phyloP scores from a whole-genome alignment of 2,888 invertebrate genomes.

The Hofmannophila pseudospretella region DNA sequence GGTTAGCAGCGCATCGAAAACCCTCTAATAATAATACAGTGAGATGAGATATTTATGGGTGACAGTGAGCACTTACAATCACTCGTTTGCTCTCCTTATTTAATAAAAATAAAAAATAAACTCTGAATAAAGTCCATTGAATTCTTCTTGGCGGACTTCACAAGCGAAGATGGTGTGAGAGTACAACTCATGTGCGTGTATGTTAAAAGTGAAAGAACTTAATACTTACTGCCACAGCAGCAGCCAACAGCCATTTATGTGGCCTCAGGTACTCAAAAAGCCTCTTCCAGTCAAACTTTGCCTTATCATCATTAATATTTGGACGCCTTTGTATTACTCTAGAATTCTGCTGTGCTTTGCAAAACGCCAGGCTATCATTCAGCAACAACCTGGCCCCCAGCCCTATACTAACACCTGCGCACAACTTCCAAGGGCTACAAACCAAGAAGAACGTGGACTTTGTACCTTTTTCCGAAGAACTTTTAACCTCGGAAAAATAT shows the following conservation, averaged over 20 bases:
- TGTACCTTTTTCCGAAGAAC: constrained; percentile 35
- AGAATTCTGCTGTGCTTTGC: constrained; percentile 75
- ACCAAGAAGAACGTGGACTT: constrained; percentile 42
- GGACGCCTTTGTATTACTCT: constrained; percentile 78
- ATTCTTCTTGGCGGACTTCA: too few relatives aligned
- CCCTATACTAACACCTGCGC: constrained; percentile 64
- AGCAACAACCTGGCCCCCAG: constrained; percentile 48
- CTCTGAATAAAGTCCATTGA: too few relatives aligned
- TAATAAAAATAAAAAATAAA: too few relatives aligned
- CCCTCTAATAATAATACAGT: too few relatives aligned
- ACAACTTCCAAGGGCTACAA: constrained; percentile 65
- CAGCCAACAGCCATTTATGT: constrained; percentile 85
- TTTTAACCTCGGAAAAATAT: constrained; percentile 45
- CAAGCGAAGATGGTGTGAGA: too few relatives aligned
- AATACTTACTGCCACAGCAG: constrained; percentile 89
- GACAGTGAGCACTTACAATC: too few relatives aligned
- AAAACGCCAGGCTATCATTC: constrained; percentile 79
- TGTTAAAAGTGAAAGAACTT: too few relatives aligned
- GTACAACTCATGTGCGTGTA: too few relatives aligned
- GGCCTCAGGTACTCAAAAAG: constrained; percentile 86
- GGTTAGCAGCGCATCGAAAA: too few relatives aligned
- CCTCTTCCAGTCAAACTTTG: constrained; percentile 87
- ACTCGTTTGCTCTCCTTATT: too few relatives aligned
- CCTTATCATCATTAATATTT: constrained; percentile 65
- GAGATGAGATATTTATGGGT: too few relatives aligned